These are phyloP conservation scores for Echiichthys vipera DNA, from an alignment of 2,797 vertebrate species.

Conservation along the genomic window DNA sequence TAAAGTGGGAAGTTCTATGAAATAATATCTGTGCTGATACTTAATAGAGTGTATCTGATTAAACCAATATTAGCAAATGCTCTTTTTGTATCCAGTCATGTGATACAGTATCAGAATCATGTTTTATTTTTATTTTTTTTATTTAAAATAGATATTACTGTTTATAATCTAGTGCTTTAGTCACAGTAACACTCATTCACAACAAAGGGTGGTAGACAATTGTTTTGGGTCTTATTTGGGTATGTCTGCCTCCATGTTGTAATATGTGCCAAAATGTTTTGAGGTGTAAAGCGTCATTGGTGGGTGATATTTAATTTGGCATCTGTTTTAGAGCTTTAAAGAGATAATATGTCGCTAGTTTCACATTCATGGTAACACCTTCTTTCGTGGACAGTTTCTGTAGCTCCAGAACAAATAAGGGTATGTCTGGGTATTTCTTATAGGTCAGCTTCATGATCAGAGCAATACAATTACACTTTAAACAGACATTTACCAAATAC, in stretches of 20 bases:
- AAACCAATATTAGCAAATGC: neutral
- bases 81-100: neutral
- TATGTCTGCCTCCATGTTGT: neutral
- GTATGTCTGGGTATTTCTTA: slow-evolving; percentile 23
- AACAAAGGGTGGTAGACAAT: neutral
- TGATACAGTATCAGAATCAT: neutral
- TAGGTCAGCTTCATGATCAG: neutral
- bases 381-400: neutral
- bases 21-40: neutral
- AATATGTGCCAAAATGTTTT: neutral
- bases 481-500: slow-evolving; percentile 9
- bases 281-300: slow-evolving; percentile 3
- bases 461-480: neutral
- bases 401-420: slow-evolving; percentile 13
- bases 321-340: slow-evolving; percentile 26
- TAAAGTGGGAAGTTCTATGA: neutral
- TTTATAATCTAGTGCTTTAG: neutral
- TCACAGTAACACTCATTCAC: neutral
- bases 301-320: slow-evolving; percentile 31
- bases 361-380: slow-evolving; percentile 7
- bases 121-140: neutral
- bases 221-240: neutral
- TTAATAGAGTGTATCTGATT: neutral
- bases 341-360: slow-evolving; percentile 1
- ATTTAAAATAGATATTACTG: neutral